phyloP scores from a whole-genome alignment of 2,888 invertebrate species.

The Himalopsyche kuldschensis region DNA sequence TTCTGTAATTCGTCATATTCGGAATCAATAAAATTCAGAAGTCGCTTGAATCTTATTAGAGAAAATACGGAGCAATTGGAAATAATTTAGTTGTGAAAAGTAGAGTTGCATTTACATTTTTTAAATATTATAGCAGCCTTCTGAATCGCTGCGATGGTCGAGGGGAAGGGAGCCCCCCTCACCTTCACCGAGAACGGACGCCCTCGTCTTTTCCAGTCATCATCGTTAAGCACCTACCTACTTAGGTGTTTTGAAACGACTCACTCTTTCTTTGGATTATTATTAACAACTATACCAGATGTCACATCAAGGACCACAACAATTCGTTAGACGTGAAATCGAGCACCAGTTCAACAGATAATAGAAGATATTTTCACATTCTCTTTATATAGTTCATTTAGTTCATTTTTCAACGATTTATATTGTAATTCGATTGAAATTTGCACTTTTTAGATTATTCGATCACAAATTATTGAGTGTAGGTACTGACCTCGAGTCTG shows the following conservation, averaged over 20 bases:
- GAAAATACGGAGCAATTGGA: neutral
- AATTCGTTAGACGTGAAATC: neutral
- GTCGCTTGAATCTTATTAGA: neutral
- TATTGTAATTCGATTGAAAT: neutral
- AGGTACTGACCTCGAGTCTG: neutral
- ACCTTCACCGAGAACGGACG: neutral
- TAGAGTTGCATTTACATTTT: neutral
- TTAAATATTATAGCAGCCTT: neutral
- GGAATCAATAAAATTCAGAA: neutral
- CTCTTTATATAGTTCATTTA: neutral
- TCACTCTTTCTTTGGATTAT: neutral
- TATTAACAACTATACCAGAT: neutral
- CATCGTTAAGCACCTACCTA: neutral
- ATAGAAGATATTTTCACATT: neutral
- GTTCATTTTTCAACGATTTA: neutral
- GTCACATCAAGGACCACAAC: neutral
- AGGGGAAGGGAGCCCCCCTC: neutral
- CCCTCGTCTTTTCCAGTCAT: neutral
- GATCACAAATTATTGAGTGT: neutral
- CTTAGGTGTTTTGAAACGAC: neutral
- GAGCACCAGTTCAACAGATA: neutral
- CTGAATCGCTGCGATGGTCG: neutral
- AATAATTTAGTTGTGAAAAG: neutral
- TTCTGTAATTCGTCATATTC: too few species aligned
- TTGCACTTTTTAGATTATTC: neutral